A percentile compares a stretch with the other conserved stretches of the same genome.
phyloP scores from a whole-genome alignment of 1,140 invertebrate species.

The Contarinia nasturtii region DNA sequence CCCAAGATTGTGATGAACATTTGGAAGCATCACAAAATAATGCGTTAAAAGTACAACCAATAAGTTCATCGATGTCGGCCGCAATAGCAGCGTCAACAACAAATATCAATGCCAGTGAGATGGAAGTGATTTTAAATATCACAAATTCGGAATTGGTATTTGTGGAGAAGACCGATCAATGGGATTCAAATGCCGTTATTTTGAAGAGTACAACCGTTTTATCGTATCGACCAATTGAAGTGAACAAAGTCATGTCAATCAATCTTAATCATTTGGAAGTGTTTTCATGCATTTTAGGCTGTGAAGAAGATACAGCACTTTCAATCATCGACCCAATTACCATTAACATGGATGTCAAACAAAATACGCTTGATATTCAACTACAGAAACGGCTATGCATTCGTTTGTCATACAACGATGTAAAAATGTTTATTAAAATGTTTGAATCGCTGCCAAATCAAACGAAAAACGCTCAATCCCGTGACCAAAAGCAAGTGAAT shows the following conservation, averaged over 20 bases:
- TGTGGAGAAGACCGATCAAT: conserved; percentile 71
- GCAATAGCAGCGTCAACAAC: not conserved
- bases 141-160: conserved; percentile 89
- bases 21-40: no score
- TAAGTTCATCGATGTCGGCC: not conserved
- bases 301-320: conserved; percentile 83
- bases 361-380: conserved; percentile 32
- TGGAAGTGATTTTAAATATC: conserved; percentile 84
- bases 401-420: conserved; percentile 82
- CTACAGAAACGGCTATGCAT: conserved; percentile 56
- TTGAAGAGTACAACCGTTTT: conserved; percentile 80
- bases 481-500: conserved; percentile 9
- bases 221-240: conserved; percentile 51
- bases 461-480: conserved; percentile 28
- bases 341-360: conserved; percentile 47
- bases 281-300: conserved; percentile 80
- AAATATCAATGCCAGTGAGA: conserved; percentile 10
- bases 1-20: conserved; percentile 12
- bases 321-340: conserved; percentile 92
- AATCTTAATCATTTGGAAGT: conserved; percentile 80
- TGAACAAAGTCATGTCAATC: conserved; percentile 60
- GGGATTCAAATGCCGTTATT: conserved; percentile 87
- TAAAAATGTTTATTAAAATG: conserved; percentile 79
- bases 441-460: conserved; percentile 70
- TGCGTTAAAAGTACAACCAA: not conserved